Evolutionary conservation across 2,888 invertebrate species (phyloP), one percentile per base, ranked within the genome.

Genomic region (Thelaira solivaga): DNA sequence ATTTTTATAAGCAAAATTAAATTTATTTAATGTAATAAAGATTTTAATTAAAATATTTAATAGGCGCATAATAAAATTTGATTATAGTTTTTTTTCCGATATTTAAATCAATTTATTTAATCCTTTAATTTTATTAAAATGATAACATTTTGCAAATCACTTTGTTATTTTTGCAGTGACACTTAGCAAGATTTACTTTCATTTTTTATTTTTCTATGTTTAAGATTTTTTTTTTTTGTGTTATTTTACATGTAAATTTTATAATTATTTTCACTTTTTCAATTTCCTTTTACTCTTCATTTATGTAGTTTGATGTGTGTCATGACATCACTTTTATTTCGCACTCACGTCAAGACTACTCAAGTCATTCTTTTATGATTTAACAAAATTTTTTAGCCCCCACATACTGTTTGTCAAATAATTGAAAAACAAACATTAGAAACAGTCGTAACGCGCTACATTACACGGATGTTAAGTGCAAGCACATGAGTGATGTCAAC

Each of bases 291-390:
- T 8, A 45, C 45, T 22, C 20, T 39, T 8, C 31, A n/a, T 47
- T 49, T 29, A 18, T 26, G 11, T 29, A 26, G 11, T 49, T 68
- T 62, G 16, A 81, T 80, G 39, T 75, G 59, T 80, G 18, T 36
- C 62, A 83, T 85, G 85, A 85, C 84, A 85, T 85, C 85, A 85
- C 82, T 81, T 82, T 45, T 64, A 18, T 16, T 43, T 74, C 18
- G 71, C 75, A 65, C 47, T 78, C 76, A 72, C 72, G 80, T 45
- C 24, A 71, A 43, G 31, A 45, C 65, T 61, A 51, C 34, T 67
- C 24, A 68, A 80, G 73, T 80, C 39, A 39, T 49, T 64, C 26
- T 29, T 53, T 31, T 5, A 55, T 64, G 20, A 57, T 68, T 68
- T 49, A 68, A 57, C 61, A 47, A 31, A 24, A 74, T 41, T 49